Conservation (phyloP, 2,888 invertebrate genomes). For the Agrenia bidenticulata region DNA sequence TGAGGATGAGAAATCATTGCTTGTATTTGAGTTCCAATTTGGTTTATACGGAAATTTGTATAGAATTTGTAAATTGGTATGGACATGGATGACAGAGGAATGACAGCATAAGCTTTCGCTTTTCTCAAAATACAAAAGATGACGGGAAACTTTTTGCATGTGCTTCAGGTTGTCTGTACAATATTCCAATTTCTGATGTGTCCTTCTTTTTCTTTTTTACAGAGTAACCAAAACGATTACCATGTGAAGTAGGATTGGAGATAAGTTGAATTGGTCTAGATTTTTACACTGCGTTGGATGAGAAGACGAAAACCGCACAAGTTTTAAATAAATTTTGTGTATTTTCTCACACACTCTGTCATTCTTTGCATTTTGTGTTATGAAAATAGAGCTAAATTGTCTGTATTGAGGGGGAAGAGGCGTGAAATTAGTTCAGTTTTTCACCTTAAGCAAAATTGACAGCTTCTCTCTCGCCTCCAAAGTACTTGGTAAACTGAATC, state of each 20-base stretch:
- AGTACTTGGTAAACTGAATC: constrained; percentile 5
- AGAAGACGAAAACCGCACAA: constrained; percentile 30
- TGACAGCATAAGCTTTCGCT: too few species aligned
- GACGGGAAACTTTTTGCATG: too few species aligned
- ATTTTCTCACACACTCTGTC: constrained; percentile 32
- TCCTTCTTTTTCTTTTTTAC: not conserved
- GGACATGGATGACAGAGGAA: too few species aligned
- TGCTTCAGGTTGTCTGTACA: not conserved
- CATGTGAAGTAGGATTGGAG: too few species aligned
- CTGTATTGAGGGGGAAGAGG: constrained; percentile 7
- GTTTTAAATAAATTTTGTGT: constrained; percentile 25
- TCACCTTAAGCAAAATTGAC: constrained; percentile 17
- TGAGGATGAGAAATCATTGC: too few species aligned
- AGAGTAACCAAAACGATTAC: not conserved
- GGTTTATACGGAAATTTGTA: too few species aligned
- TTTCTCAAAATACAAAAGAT: too few species aligned
- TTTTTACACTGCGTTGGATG: constrained; percentile 6
- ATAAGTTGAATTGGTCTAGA: constrained; percentile 9
- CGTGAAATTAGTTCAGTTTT: constrained; percentile 26
- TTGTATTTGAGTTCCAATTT: too few species aligned
- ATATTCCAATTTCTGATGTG: not conserved
- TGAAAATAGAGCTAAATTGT: constrained; percentile 18
- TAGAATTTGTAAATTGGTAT: too few species aligned
- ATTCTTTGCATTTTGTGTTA: not conserved
- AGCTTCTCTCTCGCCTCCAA: constrained; percentile 1